Percentiles rank a stretch among this genome's conserved stretches.
Evolutionary conservation across 2,797 vertebrate genomes (phyloP).

Genomic region (Merluccius polli): DNA sequence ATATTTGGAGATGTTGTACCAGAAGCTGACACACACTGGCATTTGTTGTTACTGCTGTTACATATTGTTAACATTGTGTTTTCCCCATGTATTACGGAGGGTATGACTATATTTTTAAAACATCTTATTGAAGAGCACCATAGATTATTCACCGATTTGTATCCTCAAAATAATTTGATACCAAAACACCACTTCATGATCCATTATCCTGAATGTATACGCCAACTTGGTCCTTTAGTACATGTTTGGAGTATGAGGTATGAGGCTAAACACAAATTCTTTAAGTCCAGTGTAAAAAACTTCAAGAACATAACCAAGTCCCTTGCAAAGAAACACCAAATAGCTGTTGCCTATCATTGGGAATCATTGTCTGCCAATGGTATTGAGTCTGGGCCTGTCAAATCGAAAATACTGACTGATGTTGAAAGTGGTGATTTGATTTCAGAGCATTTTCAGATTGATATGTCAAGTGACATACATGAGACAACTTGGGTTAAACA

Average conservation of each 20-base stretch:
- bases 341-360: conserved; percentile 22
- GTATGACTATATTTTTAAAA: conserved; percentile 15
- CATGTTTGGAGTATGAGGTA: conserved; percentile 28
- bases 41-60: conserved; percentile 4
- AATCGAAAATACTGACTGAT: conserved; percentile 25
- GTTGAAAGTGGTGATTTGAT: too few relatives aligned
- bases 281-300: conserved; percentile 23
- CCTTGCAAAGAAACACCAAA: conserved; percentile 24
- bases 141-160: conserved; percentile 2
- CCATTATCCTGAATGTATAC: conserved; percentile 1
- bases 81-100: background rate
- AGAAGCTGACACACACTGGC: conserved; percentile 13
- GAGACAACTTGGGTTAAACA: conserved; percentile 26
- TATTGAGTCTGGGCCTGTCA: conserved; percentile 22
- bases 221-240: conserved; percentile 20
- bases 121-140: conserved; percentile 7
- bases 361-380: conserved; percentile 12
- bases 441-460: conserved; percentile 25
- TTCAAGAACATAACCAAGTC: conserved; percentile 29
- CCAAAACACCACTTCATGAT: conserved; percentile 20
- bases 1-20: conserved; percentile 10
- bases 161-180: conserved; percentile 18
- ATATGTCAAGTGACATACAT: conserved; percentile 19
- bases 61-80: conserved; percentile 8
- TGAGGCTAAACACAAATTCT: conserved; percentile 24